Evolutionary conservation across 2,113 vertebrate species (phyloP).

Genomic region (Engraulis encrasicolus): DNA sequence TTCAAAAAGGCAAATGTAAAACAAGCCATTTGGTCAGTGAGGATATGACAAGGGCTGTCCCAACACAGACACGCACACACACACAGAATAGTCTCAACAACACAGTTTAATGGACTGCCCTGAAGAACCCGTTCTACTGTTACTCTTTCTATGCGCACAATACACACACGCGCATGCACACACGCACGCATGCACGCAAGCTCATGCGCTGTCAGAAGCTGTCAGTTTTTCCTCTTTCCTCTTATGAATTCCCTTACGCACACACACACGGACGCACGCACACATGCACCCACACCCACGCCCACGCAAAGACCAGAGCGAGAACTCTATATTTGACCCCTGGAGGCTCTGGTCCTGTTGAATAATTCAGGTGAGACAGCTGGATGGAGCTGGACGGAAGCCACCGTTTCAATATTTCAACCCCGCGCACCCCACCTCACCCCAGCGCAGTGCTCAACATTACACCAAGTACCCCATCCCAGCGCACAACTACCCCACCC

Average conservation of each 20-base stretch:
- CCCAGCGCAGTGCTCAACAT: too few species aligned
- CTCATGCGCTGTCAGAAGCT: not conserved
- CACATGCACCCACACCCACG: slow-evolving; percentile 45
- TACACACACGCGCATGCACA: slow-evolving; percentile 27
- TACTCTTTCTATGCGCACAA: too few species aligned
- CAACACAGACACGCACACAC: slow-evolving; percentile 26
- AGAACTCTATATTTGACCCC: slow-evolving; percentile 19
- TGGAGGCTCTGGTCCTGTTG: slow-evolving; percentile 61
- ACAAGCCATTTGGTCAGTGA: slow-evolving; percentile 2
- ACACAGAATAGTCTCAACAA: not conserved
- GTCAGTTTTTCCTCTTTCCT: not conserved
- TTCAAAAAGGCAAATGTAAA: not conserved
- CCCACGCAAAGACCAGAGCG: not conserved
- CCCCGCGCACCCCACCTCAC: slow-evolving; percentile 40
- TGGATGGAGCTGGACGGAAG: slow-evolving; percentile 59
- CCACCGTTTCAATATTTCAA: slow-evolving; percentile 39
- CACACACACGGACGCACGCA: not conserved
- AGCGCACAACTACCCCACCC: slow-evolving; percentile 55
- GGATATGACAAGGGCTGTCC: slow-evolving; percentile 5
- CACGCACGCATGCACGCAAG: not conserved
- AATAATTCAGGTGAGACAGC: slow-evolving; percentile 74
- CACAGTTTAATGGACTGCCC: not conserved
- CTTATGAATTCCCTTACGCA: not conserved
- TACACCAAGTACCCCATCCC: slow-evolving; percentile 44
- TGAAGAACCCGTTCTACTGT: too few species aligned